phyloP scores from a whole-genome alignment of 2,113 vertebrate genomes.

The Lathamus discolor region DNA sequence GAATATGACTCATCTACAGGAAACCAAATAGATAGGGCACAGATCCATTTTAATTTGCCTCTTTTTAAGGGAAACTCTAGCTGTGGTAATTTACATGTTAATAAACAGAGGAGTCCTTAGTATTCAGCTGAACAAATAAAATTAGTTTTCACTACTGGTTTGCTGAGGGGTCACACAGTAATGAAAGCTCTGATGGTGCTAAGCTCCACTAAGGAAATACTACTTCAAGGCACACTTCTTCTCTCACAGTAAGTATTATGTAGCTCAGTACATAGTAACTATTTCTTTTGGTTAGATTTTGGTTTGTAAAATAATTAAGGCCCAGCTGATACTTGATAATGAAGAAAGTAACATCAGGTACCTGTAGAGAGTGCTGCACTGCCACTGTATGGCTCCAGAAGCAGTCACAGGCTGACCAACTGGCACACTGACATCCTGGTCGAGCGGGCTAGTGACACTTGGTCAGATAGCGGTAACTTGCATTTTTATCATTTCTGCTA shows the following conservation, averaged over 20 bases:
- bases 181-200: slow-evolving; percentile 7
- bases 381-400: background rate
- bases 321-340: background rate
- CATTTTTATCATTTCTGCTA: background rate
- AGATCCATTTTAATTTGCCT: slow-evolving; percentile 10
- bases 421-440: background rate
- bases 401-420: background rate
- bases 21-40: slow-evolving; percentile 31
- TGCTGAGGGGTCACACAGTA: slow-evolving; percentile 5
- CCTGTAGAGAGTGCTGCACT: background rate
- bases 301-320: background rate
- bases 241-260: background rate
- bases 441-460: background rate
- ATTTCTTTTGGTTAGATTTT: background rate
- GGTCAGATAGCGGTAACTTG: background rate
- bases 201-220: background rate
- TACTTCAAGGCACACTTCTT: slow-evolving; percentile 43
- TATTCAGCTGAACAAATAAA: slow-evolving; percentile 57
- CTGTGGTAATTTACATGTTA: slow-evolving; percentile 43
- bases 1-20: slow-evolving; percentile 25
- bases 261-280: background rate
- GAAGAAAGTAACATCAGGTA: background rate
- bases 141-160: background rate
- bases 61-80: background rate
- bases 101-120: slow-evolving; percentile 1